These are phyloP conservation scores for Lordiphosa collinella DNA, from an alignment of 1,140 invertebrate genomes.

Conservation along the genomic window DNA sequence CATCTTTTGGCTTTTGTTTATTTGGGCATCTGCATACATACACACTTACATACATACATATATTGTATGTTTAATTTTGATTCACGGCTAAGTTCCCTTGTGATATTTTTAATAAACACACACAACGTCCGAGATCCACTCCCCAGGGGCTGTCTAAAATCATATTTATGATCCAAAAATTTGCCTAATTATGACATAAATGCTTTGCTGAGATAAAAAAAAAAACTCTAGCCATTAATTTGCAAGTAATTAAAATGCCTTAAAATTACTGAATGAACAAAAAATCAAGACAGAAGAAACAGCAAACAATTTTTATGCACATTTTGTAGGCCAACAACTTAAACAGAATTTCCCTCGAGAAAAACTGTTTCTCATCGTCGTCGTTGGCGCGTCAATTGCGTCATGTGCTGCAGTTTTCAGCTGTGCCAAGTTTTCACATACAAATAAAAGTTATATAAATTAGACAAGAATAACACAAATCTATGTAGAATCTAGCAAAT, in stretches of 20 bases:
- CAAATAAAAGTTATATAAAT: slow-evolving; percentile 69
- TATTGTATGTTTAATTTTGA: slow-evolving; percentile 8
- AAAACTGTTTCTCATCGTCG: slow-evolving; percentile 10
- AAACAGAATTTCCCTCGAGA: slow-evolving; percentile 3
- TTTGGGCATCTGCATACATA: slow-evolving; percentile 25
- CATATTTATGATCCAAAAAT: slow-evolving; percentile 49
- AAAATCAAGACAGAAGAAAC: slow-evolving; percentile 21
- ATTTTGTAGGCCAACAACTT: slow-evolving; percentile 45
- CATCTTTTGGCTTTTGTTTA: slow-evolving; percentile 20
- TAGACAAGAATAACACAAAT: too few species aligned
- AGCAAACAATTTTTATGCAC: slow-evolving; percentile 33
- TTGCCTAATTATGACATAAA: slow-evolving; percentile 50
- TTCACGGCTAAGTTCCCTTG: slow-evolving; percentile 43
- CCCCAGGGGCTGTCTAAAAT: slow-evolving; percentile 2
- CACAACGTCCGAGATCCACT: neutral
- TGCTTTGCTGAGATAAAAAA: slow-evolving; percentile 22
- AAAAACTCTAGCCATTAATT: slow-evolving; percentile 58
- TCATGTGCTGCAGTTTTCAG: slow-evolving; percentile 62
- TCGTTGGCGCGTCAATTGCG: slow-evolving; percentile 58
- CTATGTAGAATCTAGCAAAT: too few species aligned
- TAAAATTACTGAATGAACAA: slow-evolving; percentile 36
- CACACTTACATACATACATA: too few species aligned
- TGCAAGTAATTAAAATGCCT: slow-evolving; percentile 68
- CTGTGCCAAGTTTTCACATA: slow-evolving; percentile 69
- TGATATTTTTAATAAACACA: slow-evolving; percentile 41